Percentiles rank a stretch among this genome's conserved stretches.
Conservation (phyloP, 2,888 invertebrate genomes). For the Tenthredo livida region DNA sequence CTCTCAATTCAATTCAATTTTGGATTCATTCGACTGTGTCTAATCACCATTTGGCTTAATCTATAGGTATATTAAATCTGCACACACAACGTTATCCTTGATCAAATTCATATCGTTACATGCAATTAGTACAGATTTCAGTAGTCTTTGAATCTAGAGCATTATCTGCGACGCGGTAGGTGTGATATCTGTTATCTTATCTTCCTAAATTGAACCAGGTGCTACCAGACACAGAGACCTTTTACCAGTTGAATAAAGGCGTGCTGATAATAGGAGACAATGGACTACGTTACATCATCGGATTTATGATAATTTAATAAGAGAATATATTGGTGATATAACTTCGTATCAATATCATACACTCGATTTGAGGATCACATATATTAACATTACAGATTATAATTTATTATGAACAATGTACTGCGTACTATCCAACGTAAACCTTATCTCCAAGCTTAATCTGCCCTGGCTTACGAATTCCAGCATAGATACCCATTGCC, state of each 20-base stretch:
- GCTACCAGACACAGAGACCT: neutral
- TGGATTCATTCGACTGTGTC: slow-evolving; percentile 6
- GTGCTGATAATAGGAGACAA: neutral
- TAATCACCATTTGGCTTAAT: neutral
- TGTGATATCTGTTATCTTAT: slow-evolving; percentile 43
- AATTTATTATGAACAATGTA: neutral
- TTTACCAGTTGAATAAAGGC: neutral
- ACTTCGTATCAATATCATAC: neutral
- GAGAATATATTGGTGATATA: neutral
- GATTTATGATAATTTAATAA: slow-evolving; percentile 40
- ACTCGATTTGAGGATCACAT: neutral
- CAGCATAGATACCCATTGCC: slow-evolving; percentile 79
- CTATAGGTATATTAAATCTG: neutral
- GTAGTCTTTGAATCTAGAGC: neutral
- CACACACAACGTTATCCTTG: neutral
- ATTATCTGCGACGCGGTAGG: neutral
- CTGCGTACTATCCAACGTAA: slow-evolving; percentile 70
- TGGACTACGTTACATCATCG: neutral
- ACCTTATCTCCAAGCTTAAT: slow-evolving; percentile 80
- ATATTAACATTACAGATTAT: no score
- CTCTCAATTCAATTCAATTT: neutral
- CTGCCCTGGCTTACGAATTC: slow-evolving; percentile 76
- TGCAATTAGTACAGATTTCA: slow-evolving; percentile 33
- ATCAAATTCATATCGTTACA: neutral
- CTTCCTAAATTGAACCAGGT: neutral